Evolutionary conservation across 2,797 vertebrate genomes (phyloP).

Genomic region (Coendou prehensilis): DNA sequence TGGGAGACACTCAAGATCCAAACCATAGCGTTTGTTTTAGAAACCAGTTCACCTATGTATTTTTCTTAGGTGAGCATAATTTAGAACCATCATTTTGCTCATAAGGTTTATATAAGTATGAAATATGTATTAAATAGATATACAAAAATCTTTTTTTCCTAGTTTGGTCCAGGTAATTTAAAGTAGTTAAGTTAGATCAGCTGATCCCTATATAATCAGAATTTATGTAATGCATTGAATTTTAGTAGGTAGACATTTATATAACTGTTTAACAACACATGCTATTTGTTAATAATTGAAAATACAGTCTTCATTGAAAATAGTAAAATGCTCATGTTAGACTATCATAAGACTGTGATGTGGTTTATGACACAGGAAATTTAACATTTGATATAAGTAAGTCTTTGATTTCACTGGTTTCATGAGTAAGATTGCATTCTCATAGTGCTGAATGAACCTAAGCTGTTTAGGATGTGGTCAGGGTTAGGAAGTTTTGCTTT

Average conservation of each 20-base stretch:
- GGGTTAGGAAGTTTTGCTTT: slow-evolving; percentile 23
- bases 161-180: slow-evolving; percentile 11
- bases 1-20: neutral
- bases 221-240: neutral
- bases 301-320: slow-evolving; percentile 47
- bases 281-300: slow-evolving; percentile 25
- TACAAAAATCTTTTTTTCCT: neutral
- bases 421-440: slow-evolving; percentile 29
- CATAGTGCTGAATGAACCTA: slow-evolving; percentile 2
- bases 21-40: neutral
- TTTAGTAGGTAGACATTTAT: slow-evolving; percentile 40
- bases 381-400: slow-evolving; percentile 36
- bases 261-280: neutral
- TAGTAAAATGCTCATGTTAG: slow-evolving; percentile 47
- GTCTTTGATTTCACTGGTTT: slow-evolving; percentile 54
- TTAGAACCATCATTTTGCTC: slow-evolving; percentile 6
- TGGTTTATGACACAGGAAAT: slow-evolving; percentile 21
- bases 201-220: neutral
- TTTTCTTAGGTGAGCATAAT: slow-evolving; percentile 52
- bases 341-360: slow-evolving; percentile 26
- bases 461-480: slow-evolving; percentile 46
- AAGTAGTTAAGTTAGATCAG: slow-evolving; percentile 51
- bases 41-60: neutral
- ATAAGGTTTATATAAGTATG: slow-evolving; percentile 25
- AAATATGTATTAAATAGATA: slow-evolving; percentile 39